Evolutionary conservation across 1,140 invertebrate genomes (phyloP).

Genomic region (Venturia canescens): DNA sequence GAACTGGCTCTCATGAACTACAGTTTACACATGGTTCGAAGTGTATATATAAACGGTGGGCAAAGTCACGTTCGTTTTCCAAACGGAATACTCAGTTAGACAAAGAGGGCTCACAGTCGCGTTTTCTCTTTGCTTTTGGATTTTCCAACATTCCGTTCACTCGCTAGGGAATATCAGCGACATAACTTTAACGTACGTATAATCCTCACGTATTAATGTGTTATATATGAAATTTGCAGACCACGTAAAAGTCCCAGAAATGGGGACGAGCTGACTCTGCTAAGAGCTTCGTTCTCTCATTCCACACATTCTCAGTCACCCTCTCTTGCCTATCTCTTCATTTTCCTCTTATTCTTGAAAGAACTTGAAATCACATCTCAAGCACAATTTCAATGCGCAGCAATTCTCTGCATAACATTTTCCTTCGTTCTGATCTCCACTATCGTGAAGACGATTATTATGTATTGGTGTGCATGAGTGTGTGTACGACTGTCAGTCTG

Average conservation of each 20-base stretch:
- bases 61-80: slow-evolving; percentile 65
- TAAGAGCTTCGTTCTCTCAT: neutral
- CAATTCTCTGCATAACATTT: slow-evolving; percentile 7
- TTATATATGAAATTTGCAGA: slow-evolving; percentile 62
- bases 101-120: slow-evolving; percentile 36
- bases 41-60: slow-evolving; percentile 45
- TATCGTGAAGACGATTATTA: slow-evolving; percentile 49
- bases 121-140: slow-evolving; percentile 39
- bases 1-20: neutral
- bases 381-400: slow-evolving; percentile 54
- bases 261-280: slow-evolving; percentile 58
- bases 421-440: slow-evolving; percentile 36
- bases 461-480: slow-evolving; percentile 34
- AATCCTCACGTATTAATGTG: slow-evolving; percentile 61
- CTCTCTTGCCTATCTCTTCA: slow-evolving; percentile 11
- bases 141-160: slow-evolving; percentile 37
- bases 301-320: neutral
- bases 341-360: neutral
- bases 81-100: slow-evolving; percentile 59
- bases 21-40: slow-evolving; percentile 44
- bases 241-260: slow-evolving; percentile 58
- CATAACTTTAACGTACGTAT: slow-evolving; percentile 57
- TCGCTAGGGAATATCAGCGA: slow-evolving; percentile 40
- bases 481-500: slow-evolving; percentile 47
- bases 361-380: slow-evolving; percentile 59